phyloP scores from a whole-genome alignment of 2,113 vertebrate species.

The Microtus richardsoni region DNA sequence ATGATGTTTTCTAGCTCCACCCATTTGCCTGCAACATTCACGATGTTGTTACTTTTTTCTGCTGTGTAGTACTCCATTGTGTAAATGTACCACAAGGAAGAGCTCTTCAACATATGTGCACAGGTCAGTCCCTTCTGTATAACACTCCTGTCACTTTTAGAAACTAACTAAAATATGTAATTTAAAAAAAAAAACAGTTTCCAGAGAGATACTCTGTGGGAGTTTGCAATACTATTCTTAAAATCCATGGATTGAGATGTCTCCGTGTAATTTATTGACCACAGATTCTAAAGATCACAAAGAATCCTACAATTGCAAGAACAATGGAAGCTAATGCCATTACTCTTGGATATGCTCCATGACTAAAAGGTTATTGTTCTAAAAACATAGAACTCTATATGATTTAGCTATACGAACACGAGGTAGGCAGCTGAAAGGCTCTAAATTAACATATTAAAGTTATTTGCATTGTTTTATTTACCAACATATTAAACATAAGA shows the following conservation, averaged over 20 bases:
- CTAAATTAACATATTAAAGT: neutral
- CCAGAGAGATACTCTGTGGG: neutral
- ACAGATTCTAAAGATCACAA: neutral
- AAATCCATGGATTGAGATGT: neutral
- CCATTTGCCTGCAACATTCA: too few species aligned
- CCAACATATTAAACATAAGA: too few species aligned
- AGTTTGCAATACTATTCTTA: neutral
- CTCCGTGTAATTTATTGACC: too few species aligned
- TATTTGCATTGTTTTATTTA: neutral
- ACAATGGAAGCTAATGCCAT: neutral
- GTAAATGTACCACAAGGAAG: too few species aligned
- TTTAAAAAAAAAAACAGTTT: neutral
- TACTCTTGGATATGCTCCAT: neutral
- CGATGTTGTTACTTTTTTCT: too few species aligned
- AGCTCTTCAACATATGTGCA: neutral
- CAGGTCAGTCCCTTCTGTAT: neutral
- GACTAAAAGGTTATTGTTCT: neutral
- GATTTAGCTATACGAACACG: too few species aligned
- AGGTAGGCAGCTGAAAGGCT: neutral
- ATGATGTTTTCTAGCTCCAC: too few species aligned
- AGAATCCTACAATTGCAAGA: neutral
- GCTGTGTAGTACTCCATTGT: too few species aligned
- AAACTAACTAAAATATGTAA: neutral
- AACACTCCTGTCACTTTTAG: neutral
- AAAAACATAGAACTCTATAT: neutral